These are phyloP conservation scores for Mirza zaza DNA, from an alignment of 2,113 vertebrate species.

Conservation along the genomic window DNA sequence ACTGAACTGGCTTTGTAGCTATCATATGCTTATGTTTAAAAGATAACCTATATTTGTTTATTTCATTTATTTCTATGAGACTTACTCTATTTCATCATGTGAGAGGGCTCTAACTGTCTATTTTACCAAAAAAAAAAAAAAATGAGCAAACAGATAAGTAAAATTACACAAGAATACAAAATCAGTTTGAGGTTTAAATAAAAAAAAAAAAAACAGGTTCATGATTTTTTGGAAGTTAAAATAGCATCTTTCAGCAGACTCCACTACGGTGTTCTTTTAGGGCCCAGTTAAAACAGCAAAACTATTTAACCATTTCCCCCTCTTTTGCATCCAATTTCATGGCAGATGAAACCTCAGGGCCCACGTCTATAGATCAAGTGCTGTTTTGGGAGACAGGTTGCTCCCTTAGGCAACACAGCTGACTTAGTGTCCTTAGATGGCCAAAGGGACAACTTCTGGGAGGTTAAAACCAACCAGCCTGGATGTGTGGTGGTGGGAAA, in stretches of 20 bases:
- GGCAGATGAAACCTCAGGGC: neutral
- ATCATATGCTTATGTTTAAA: neutral
- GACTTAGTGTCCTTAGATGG: neutral
- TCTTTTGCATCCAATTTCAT: neutral
- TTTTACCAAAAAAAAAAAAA: constrained; percentile 26
- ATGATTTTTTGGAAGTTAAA: neutral
- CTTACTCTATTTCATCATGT: neutral
- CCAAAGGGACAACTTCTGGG: neutral
- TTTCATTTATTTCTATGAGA: constrained; percentile 19
- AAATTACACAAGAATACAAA: neutral
- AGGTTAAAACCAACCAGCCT: neutral
- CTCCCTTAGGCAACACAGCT: neutral
- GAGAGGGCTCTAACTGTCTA: neutral
- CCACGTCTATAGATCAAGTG: neutral
- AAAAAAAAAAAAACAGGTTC: neutral
- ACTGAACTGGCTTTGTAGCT: neutral
- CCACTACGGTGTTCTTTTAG: neutral
- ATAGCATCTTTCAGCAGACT: neutral
- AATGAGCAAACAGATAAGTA: constrained; percentile 17
- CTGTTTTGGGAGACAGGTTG: neutral
- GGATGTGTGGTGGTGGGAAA: neutral
- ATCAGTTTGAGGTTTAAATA: constrained; percentile 25
- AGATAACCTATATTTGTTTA: neutral
- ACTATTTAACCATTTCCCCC: neutral
- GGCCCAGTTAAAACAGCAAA: constrained; percentile 8